Evolutionary conservation across 2,888 invertebrate genomes (phyloP).

Genomic region (Drosophila lutescens): DNA sequence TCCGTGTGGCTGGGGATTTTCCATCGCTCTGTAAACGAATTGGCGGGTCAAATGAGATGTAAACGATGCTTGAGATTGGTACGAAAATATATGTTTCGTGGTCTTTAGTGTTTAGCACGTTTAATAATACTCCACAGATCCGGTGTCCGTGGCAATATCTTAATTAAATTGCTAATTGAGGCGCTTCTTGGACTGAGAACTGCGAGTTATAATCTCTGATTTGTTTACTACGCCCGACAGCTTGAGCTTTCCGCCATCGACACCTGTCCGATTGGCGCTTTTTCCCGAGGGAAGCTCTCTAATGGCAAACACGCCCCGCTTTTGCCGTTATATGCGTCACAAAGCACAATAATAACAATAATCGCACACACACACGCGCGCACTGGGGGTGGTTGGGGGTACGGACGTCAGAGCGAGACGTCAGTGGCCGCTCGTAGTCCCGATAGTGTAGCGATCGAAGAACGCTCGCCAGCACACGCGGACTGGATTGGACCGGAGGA

Average conservation of each 20-base stretch:
- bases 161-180: slow-evolving; percentile 17
- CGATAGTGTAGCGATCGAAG: no score
- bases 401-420: slow-evolving; percentile 46
- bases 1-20: slow-evolving; percentile 27
- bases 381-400: slow-evolving; percentile 18
- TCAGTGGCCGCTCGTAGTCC: slow-evolving; percentile 31
- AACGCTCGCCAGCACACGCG: slow-evolving; percentile 38
- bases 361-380: slow-evolving; percentile 10
- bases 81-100: no score
- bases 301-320: slow-evolving; percentile 67
- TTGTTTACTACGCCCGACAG: slow-evolving; percentile 18
- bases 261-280: slow-evolving; percentile 35
- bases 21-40: slow-evolving; percentile 22
- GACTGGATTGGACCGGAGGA: slow-evolving; percentile 3
- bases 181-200: background rate
- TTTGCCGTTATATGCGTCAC: slow-evolving; percentile 65
- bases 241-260: slow-evolving; percentile 16
- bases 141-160: slow-evolving; percentile 13
- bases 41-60: slow-evolving; percentile 21
- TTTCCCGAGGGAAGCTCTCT: slow-evolving; percentile 21
- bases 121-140: slow-evolving; percentile 27
- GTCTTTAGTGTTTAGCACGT: slow-evolving; percentile 16
- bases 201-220: background rate
- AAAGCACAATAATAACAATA: slow-evolving; percentile 41
- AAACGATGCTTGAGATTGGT: slow-evolving; percentile 2